phyloP scores from a whole-genome alignment of 2,113 vertebrate genomes.

The Aspiorhynchus laticeps region DNA sequence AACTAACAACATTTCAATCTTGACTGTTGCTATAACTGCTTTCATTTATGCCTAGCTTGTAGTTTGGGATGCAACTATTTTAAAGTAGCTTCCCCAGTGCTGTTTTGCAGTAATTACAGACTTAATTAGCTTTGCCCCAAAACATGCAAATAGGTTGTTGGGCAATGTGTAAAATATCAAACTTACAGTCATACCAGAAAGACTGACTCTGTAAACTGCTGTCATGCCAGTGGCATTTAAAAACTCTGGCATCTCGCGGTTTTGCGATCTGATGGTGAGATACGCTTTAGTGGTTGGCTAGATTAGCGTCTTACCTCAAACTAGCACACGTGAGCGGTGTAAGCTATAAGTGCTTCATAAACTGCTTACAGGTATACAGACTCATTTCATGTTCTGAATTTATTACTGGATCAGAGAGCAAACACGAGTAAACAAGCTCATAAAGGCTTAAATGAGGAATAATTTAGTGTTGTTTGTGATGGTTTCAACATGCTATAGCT shows the following conservation, averaged over 20 bases:
- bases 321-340: background rate
- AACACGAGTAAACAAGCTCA: background rate
- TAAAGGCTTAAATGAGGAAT: conserved; percentile 23
- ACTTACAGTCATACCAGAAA: background rate
- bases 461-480: conserved; percentile 5
- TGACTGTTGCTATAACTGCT: background rate
- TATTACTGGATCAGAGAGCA: background rate
- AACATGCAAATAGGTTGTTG: background rate
- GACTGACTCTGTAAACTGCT: background rate
- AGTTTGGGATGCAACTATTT: background rate
- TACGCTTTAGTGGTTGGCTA: background rate
- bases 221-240: background rate
- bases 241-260: background rate
- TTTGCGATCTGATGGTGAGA: background rate
- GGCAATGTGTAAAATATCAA: background rate
- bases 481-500: background rate
- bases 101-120: background rate
- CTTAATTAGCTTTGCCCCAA: background rate
- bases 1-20: background rate
- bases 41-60: background rate
- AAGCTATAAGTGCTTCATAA: background rate
- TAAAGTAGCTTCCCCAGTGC: background rate
- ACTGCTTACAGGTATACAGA: conserved; percentile 29
- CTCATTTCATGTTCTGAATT: background rate
- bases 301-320: background rate